Evolutionary conservation across 2,888 invertebrate species (phyloP).

Genomic region (Ceraclea dissimilis): DNA sequence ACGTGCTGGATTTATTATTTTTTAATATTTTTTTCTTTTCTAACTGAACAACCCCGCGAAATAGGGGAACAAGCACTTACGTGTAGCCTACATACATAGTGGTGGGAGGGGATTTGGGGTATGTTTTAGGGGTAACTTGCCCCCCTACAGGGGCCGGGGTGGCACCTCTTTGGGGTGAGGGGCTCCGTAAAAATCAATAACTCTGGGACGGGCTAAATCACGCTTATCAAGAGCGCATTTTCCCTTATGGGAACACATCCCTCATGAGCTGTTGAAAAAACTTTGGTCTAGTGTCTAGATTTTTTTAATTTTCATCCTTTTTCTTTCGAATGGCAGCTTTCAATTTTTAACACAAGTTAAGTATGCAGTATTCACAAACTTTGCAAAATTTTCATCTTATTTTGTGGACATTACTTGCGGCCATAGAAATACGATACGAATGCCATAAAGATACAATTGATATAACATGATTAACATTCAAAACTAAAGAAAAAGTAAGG

Average conservation of each 20-base stretch:
- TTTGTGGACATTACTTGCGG: too few relatives aligned
- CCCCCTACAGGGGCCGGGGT: conserved; percentile 25
- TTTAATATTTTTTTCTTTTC: too few relatives aligned
- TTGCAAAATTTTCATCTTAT: too few relatives aligned
- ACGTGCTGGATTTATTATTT: too few relatives aligned
- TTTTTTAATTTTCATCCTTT: too few relatives aligned
- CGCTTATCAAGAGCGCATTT: conserved; percentile 57
- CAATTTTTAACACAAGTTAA: too few relatives aligned
- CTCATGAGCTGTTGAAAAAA: background rate
- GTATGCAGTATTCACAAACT: too few relatives aligned
- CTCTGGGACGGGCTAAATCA: conserved; percentile 73
- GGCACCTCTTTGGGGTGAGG: conserved; percentile 30
- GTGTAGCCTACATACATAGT: conserved; percentile 26
- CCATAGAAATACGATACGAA: too few relatives aligned
- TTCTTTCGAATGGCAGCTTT: too few relatives aligned
- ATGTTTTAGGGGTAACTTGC: conserved; percentile 12
- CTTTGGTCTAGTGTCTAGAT: background rate
- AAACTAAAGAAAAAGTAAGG: too few relatives aligned
- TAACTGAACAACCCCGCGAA: conserved; percentile 31
- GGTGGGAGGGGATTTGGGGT: conserved; percentile 13
- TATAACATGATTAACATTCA: too few relatives aligned
- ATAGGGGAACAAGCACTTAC: conserved; percentile 27
- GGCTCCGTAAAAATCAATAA: conserved; percentile 50
- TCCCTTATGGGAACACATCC: conserved; percentile 33
- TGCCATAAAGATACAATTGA: too few relatives aligned